These are phyloP conservation scores for Lepilemur ruficaudatus DNA, from an alignment of 2,797 vertebrate genomes.

Conservation along the genomic window DNA sequence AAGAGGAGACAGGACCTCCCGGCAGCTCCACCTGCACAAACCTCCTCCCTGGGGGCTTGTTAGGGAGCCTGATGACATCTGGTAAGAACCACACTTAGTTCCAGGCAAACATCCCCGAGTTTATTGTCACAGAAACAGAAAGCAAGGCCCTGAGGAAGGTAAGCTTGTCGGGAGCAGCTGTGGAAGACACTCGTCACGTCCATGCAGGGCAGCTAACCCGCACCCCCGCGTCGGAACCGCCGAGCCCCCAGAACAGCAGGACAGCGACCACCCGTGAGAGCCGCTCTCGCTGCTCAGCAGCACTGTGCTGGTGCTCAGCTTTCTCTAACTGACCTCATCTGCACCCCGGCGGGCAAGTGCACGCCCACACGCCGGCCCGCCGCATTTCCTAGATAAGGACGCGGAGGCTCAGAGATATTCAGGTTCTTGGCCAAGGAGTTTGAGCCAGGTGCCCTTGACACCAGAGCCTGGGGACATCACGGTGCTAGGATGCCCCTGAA, in stretches of 20 bases:
- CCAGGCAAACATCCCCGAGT: accelerated
- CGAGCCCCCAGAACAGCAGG: background rate
- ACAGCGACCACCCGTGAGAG: accelerated
- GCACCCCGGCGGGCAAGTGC: accelerated
- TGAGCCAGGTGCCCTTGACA: accelerated
- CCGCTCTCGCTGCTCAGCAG: accelerated
- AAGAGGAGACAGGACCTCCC: background rate
- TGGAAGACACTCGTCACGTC: background rate
- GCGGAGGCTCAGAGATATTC: background rate
- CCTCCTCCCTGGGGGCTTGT: accelerated
- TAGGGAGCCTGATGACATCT: accelerated
- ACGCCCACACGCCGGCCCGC: too few relatives aligned
- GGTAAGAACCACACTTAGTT: background rate
- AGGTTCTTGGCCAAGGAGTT: background rate
- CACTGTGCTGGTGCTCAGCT: accelerated
- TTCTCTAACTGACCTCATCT: accelerated
- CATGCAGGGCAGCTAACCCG: accelerated
- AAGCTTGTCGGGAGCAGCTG: background rate
- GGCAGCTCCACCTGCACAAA: background rate
- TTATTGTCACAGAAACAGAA: accelerated
- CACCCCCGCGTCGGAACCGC: accelerated
- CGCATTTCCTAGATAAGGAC: constrained; percentile 1
- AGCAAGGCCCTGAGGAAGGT: background rate
- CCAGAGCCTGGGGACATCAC: background rate
- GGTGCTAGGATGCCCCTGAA: background rate